Evolutionary conservation across 2,113 vertebrate species (phyloP).

Genomic region (Brevimyrus niger): DNA sequence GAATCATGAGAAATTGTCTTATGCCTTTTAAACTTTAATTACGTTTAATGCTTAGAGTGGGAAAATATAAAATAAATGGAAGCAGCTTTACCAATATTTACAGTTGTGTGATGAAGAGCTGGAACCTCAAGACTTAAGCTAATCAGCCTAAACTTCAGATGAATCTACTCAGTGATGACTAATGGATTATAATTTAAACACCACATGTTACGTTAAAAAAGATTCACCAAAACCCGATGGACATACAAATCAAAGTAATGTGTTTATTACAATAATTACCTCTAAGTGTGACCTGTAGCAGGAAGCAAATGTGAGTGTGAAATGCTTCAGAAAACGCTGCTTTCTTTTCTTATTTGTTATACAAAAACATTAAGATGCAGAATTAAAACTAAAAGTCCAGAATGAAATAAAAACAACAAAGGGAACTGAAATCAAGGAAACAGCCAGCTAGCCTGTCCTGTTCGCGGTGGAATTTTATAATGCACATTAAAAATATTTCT

Average conservation of each 20-base stretch:
- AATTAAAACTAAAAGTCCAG: not conserved
- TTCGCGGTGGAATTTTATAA: slow-evolving; percentile 16
- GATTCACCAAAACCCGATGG: not conserved
- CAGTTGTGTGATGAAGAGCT: not conserved
- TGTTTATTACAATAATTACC: not conserved
- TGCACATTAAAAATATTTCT: slow-evolving; percentile 51
- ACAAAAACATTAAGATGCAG: not conserved
- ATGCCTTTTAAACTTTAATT: not conserved
- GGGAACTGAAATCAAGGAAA: not conserved
- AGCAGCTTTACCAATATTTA: not conserved
- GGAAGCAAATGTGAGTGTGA: not conserved
- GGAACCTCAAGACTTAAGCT: not conserved
- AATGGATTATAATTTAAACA: not conserved
- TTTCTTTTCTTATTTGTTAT: not conserved
- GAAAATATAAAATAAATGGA: not conserved
- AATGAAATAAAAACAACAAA: not conserved
- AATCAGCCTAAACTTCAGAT: not conserved
- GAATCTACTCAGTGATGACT: not conserved
- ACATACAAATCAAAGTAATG: not conserved
- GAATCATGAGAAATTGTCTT: not conserved
- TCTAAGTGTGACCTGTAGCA: not conserved
- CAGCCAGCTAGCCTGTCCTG: not conserved
- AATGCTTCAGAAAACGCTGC: not conserved
- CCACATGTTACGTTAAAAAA: not conserved
- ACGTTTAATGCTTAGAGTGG: not conserved